phyloP scores from a whole-genome alignment of 1,140 invertebrate genomes.

The Cephus cinctus region DNA sequence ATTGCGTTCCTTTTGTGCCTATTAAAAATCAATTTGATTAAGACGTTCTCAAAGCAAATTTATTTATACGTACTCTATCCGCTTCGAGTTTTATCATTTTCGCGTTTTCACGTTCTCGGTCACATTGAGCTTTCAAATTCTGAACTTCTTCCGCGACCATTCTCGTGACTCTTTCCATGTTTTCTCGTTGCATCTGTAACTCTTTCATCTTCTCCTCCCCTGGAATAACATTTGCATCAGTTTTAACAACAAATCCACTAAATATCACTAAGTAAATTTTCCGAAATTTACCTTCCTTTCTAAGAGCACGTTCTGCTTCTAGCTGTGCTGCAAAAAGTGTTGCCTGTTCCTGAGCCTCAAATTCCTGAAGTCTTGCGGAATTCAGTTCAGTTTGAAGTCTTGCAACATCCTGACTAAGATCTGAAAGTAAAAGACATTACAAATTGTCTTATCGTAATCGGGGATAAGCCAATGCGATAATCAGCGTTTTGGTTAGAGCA shows the following conservation, averaged over 20 bases:
- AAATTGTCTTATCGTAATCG: neutral
- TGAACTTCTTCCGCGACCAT: slow-evolving; percentile 65
- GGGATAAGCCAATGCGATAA: too few relatives aligned
- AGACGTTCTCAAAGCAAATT: slow-evolving; percentile 2
- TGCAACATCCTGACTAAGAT: slow-evolving; percentile 65
- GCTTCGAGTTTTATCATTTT: slow-evolving; percentile 55
- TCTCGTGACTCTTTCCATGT: slow-evolving; percentile 64
- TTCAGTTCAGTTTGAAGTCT: slow-evolving; percentile 67
- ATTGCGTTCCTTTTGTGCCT: slow-evolving; percentile 62
- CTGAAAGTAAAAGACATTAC: slow-evolving; percentile 34
- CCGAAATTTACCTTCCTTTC: slow-evolving; percentile 41
- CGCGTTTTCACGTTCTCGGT: slow-evolving; percentile 61
- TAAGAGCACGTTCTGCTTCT: slow-evolving; percentile 58
- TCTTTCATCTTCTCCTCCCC: slow-evolving; percentile 48
- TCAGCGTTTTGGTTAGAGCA: neutral
- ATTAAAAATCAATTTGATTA: neutral
- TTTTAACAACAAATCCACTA: neutral
- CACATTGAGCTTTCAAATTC: slow-evolving; percentile 60
- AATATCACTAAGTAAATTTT: slow-evolving; percentile 1
- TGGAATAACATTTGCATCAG: slow-evolving; percentile 17
- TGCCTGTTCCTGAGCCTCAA: slow-evolving; percentile 67
- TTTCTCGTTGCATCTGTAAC: slow-evolving; percentile 58
- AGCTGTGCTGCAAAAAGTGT: slow-evolving; percentile 54
- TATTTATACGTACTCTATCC: slow-evolving; percentile 48
- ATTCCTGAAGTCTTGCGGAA: slow-evolving; percentile 65